Percentiles rank a stretch among this genome's conserved stretches.
These are phyloP conservation scores for Hydrolagus colliei DNA, from an alignment of 2,797 vertebrate species.

Conservation along the genomic window DNA sequence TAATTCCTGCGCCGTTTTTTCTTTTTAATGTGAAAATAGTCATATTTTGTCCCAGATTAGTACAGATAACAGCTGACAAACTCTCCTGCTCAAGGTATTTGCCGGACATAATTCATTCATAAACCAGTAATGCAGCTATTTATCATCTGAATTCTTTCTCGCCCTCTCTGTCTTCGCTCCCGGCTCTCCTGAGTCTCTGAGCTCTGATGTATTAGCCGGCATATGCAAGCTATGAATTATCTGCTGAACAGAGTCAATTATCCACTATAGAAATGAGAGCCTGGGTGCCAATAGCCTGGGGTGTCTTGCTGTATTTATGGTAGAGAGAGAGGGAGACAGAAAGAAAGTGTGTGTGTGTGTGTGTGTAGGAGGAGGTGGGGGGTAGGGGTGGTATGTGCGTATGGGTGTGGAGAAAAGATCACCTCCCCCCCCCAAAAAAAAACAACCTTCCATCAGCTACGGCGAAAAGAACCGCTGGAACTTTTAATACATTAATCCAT, in stretches of 20 bases:
- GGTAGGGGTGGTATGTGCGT: conserved; percentile 38
- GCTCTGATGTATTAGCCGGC: conserved; percentile 89
- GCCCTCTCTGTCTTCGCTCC: conserved; percentile 65
- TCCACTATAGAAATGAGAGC: conserved; percentile 74
- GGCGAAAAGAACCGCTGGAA: conserved; percentile 52
- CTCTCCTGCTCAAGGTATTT: conserved; percentile 89
- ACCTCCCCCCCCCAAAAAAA: conserved; percentile 22
- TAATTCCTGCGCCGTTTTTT: conserved; percentile 72
- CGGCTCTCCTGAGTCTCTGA: conserved; percentile 67
- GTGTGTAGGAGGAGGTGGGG: conserved; percentile 38
- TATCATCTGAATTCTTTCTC: conserved; percentile 72
- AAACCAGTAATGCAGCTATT: conserved; percentile 85
- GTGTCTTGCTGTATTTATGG: conserved; percentile 84
- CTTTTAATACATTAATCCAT: conserved; percentile 63
- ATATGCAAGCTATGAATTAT: conserved; percentile 88
- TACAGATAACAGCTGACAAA: conserved; percentile 79
- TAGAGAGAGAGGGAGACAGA: conserved; percentile 75
- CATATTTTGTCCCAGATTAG: conserved; percentile 94
- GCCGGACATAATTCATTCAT: conserved; percentile 95
- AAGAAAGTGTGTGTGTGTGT: conserved; percentile 40
- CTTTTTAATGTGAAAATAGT: conserved; percentile 75
- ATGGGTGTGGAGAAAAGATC: conserved; percentile 28
- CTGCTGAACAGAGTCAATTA: conserved; percentile 99
- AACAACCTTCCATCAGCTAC: conserved; percentile 40
- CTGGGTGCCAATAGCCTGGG: conserved; percentile 73